Conservation (phyloP, 2,113 vertebrate species). For the Burhinus oedicnemus region DNA sequence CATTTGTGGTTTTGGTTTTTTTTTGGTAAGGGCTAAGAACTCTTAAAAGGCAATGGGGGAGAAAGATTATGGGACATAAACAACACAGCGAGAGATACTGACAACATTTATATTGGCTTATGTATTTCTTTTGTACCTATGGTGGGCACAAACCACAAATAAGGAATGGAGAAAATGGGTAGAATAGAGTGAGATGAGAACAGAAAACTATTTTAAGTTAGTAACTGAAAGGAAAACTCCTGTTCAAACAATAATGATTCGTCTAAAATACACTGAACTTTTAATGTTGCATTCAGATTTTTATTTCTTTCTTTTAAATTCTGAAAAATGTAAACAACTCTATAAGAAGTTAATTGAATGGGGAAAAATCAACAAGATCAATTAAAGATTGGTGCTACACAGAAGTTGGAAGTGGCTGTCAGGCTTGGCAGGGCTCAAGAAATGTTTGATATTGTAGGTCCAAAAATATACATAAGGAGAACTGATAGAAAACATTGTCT, state of each 20-base stretch:
- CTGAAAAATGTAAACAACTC: neutral
- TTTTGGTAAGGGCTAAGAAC: neutral
- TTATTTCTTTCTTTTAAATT: neutral
- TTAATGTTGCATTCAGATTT: neutral
- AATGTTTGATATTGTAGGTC: neutral
- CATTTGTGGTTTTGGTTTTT: neutral
- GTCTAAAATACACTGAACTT: neutral
- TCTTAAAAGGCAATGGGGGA: fast-evolving
- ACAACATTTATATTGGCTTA: neutral
- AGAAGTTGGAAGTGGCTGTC: neutral
- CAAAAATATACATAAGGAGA: neutral
- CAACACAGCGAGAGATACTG: neutral
- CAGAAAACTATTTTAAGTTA: neutral
- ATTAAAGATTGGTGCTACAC: neutral
- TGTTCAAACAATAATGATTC: neutral
- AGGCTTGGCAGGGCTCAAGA: fast-evolving
- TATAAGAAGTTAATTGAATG: neutral
- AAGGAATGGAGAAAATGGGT: neutral
- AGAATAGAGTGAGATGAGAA: neutral
- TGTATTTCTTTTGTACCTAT: neutral
- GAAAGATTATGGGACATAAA: neutral
- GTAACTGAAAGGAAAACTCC: neutral
- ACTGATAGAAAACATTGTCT: neutral
- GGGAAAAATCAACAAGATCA: neutral
- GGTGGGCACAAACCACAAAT: neutral